phyloP scores from a whole-genome alignment of 2,797 vertebrate genomes.

The Dicrostonyx torquatus region DNA sequence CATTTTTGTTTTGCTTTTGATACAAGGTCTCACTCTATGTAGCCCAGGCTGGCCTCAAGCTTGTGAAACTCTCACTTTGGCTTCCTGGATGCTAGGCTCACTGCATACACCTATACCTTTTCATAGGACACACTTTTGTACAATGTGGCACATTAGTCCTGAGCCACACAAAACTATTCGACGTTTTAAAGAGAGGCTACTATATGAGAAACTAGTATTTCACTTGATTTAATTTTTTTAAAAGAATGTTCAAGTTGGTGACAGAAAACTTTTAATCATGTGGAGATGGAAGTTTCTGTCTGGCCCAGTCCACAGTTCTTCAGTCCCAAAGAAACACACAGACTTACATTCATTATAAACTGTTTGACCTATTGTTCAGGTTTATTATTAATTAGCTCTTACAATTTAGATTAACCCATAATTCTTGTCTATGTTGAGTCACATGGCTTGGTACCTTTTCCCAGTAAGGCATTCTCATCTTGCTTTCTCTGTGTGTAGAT shows the following conservation, averaged over 20 bases:
- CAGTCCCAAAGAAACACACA: too few species aligned
- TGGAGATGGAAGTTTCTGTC: not conserved
- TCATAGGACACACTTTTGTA: not conserved
- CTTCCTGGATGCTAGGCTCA: not conserved
- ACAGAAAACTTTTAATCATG: not conserved
- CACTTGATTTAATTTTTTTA: slow-evolving; percentile 19
- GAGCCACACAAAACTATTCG: not conserved
- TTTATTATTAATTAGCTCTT: too few species aligned
- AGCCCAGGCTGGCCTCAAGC: not conserved
- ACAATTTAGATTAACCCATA: too few species aligned
- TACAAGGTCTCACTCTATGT: not conserved
- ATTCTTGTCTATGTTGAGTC: too few species aligned
- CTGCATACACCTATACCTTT: not conserved
- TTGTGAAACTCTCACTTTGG: not conserved
- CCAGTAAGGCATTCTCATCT: too few species aligned
- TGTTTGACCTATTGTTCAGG: too few species aligned
- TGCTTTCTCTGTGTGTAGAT: too few species aligned
- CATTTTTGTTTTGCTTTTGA: not conserved
- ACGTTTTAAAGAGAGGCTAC: not conserved
- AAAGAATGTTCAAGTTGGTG: not conserved
- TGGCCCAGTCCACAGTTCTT: too few species aligned
- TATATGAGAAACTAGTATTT: not conserved
- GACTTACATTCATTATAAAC: too few species aligned
- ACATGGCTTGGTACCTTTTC: too few species aligned
- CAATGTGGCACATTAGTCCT: not conserved